Evolutionary conservation across 2,888 invertebrate genomes (phyloP), one percentile per base, ranked within the genome.

Genomic region (Arenicola marina): DNA sequence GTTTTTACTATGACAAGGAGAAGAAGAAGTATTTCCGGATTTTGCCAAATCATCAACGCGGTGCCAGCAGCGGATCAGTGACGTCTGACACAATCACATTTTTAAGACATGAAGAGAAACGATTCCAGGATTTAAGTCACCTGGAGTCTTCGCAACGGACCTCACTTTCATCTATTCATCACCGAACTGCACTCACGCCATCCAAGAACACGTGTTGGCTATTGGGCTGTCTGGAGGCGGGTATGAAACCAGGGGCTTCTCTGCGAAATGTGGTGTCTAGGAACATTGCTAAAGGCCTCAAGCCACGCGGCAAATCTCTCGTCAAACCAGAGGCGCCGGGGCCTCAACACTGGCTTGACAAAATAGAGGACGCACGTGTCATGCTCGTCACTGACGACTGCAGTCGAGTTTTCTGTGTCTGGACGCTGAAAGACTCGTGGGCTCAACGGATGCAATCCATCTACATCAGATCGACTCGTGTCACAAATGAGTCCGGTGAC

Each of bases 21-120:
- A 76, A 77, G 69, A 79, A 77, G 58, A 69, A 73, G 44, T 79
- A 79, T 61, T 80, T 78, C 67, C 75, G 75, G 53, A 78, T 80
- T 56, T 71, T 76, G 24, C 75, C 78, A n/a, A 70, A 72, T 44
- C 75, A 75, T 28, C 64, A 74, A 26, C 63, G 63, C 28, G 26
- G 4, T 61, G 15, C 64, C 66, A 43, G 63, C 29, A 24, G 55
- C 45, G 68, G 64, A 56, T 67, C 69, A 44, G 63, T 78, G 4
- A 79, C 80, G 32, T 72, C 59, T 34, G 77, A 78, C 54, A 69
- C 63, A 1, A 74, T 80, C 24, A 61, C 63, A 29, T 68, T 66
- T 43, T 72, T 73, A 45, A 43, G 21, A 38, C 33, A 53, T n/a
- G 66, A 66, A 46, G 55, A 60, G n/a, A 56, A 33, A 26, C 38